A percentile compares a stretch with the other conserved stretches of the same genome.
Evolutionary conservation across 2,113 vertebrate species (phyloP).

Genomic region (Zootoca vivipara): DNA sequence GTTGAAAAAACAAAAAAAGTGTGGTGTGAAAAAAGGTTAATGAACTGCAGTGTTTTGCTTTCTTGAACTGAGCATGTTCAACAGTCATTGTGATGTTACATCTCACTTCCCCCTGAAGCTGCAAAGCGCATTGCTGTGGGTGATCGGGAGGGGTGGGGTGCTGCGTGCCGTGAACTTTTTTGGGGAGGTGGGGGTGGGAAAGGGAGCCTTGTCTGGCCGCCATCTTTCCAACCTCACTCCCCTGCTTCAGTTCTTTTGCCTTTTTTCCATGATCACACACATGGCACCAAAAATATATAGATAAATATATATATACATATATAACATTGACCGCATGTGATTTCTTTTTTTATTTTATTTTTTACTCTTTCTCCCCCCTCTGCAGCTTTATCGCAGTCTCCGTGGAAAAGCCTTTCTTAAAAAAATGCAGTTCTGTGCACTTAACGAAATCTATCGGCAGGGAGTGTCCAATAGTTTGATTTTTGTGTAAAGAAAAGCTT

Average conservation of each 20-base stretch:
- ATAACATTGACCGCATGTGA: slow-evolving; percentile 90
- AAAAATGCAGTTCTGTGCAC: slow-evolving; percentile 54
- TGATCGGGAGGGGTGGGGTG: slow-evolving; percentile 66
- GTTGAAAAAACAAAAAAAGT: slow-evolving; percentile 56
- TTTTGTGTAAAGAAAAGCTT: slow-evolving; percentile 66
- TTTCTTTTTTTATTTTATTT: slow-evolving; percentile 33
- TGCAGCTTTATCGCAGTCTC: slow-evolving; percentile 83
- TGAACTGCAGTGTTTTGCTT: slow-evolving; percentile 79
- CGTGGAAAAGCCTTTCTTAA: slow-evolving; percentile 86
- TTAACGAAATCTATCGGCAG: slow-evolving; percentile 73
- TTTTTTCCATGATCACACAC: slow-evolving; percentile 88
- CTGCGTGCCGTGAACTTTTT: slow-evolving; percentile 88
- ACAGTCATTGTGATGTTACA: slow-evolving; percentile 80
- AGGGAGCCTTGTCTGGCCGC: slow-evolving; percentile 87
- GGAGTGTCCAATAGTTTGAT: slow-evolving; percentile 77
- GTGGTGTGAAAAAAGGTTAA: slow-evolving; percentile 81
- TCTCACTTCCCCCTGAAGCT: slow-evolving; percentile 80
- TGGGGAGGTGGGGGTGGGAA: slow-evolving; percentile 58
- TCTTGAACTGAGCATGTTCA: slow-evolving; percentile 85
- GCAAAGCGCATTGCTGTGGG: slow-evolving; percentile 86
- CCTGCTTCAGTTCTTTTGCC: slow-evolving; percentile 86
- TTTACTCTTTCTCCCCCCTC: slow-evolving; percentile 44
- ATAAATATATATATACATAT: no score
- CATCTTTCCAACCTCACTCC: slow-evolving; percentile 86
- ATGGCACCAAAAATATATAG: slow-evolving; percentile 71